phyloP scores from a whole-genome alignment of 1,140 invertebrate species.

The Drosophila albomicans region DNA sequence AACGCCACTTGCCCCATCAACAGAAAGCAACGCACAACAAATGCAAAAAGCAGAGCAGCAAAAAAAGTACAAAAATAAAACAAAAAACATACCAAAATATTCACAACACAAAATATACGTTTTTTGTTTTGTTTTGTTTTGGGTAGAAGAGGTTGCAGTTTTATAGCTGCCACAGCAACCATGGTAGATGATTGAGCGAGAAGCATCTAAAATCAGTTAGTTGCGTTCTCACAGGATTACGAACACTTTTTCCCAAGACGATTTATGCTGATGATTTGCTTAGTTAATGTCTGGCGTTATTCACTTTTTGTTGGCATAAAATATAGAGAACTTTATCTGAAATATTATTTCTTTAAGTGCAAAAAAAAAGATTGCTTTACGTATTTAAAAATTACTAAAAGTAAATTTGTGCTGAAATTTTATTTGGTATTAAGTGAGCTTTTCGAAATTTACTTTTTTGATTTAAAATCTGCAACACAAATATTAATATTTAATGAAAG shows the following conservation, averaged over 20 bases:
- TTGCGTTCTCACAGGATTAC: slow-evolving; percentile 5
- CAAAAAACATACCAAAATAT: neutral
- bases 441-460: too few relatives aligned
- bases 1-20: slow-evolving; percentile 45
- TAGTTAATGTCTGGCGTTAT: slow-evolving; percentile 20
- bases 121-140: neutral
- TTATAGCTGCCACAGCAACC: slow-evolving; percentile 8
- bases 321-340: neutral
- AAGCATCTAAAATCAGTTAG: slow-evolving; percentile 22
- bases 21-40: slow-evolving; percentile 24
- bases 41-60: neutral
- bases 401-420: too few relatives aligned
- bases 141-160: neutral
- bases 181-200: slow-evolving; percentile 22
- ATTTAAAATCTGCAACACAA: too few relatives aligned
- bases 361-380: too few relatives aligned
- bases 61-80: neutral
- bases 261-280: slow-evolving; percentile 35
- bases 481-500: too few relatives aligned
- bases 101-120: neutral
- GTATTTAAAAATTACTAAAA: too few relatives aligned
- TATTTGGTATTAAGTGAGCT: too few relatives aligned
- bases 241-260: slow-evolving; percentile 15
- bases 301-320: slow-evolving; percentile 6
- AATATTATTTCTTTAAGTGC: too few relatives aligned